Percentiles rank a stretch among this genome's conserved stretches.
phyloP scores from a whole-genome alignment of 2,888 invertebrate genomes.

The Nomada hirtipes region DNA sequence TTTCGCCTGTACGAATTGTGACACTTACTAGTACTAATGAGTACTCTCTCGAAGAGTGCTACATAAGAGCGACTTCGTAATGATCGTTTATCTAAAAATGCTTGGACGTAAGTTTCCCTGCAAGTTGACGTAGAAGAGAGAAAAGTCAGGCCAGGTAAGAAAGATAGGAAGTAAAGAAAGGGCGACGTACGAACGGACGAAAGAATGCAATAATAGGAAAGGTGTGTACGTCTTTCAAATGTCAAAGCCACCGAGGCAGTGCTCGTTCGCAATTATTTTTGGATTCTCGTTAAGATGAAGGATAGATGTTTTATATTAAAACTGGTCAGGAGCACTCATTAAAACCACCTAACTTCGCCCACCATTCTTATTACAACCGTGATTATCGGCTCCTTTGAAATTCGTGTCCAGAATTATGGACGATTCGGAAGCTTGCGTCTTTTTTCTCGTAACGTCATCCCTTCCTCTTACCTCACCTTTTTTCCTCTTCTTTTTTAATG shows the following conservation, averaged over 20 bases:
- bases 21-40: constrained; percentile 65
- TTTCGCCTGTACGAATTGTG: constrained; percentile 51
- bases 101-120: constrained; percentile 54
- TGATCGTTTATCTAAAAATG: constrained; percentile 57
- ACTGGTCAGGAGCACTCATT: constrained; percentile 23
- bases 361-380: constrained; percentile 4
- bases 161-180: neutral
- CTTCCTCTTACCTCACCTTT: neutral
- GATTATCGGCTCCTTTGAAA: constrained; percentile 36
- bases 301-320: constrained; percentile 43
- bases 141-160: neutral
- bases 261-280: constrained; percentile 39
- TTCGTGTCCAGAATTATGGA: constrained; percentile 34
- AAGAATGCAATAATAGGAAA: constrained; percentile 59
- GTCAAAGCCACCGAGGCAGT: constrained; percentile 26
- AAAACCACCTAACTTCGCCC: constrained; percentile 31
- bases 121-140: constrained; percentile 53
- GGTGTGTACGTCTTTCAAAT: constrained; percentile 40
- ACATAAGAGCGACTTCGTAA: constrained; percentile 46
- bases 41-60: constrained; percentile 42
- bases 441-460: neutral
- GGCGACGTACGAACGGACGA: constrained; percentile 3
- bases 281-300: constrained; percentile 36
- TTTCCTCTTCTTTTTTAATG: constrained; percentile 21
- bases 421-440: constrained; percentile 41